These are phyloP conservation scores for Amyelois transitella DNA, from an alignment of 1,140 invertebrate genomes.

Conservation along the genomic window DNA sequence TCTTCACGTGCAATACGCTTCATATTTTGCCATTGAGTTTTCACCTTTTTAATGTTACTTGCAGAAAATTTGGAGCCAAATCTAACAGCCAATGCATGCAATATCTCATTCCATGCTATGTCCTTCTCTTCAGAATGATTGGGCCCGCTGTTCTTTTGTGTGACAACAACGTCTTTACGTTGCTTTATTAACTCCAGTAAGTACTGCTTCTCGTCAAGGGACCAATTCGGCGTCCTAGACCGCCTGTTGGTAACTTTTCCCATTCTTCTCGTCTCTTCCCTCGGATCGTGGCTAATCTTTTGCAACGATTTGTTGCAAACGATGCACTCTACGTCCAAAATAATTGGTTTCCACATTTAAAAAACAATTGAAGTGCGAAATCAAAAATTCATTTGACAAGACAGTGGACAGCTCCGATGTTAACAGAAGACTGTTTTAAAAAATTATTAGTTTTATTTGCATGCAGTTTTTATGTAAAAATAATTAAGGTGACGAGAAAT, in stretches of 20 bases:
- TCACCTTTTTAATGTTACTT: constrained; percentile 63
- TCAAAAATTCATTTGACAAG: constrained; percentile 34
- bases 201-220: constrained; percentile 57
- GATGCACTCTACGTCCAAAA: constrained; percentile 68
- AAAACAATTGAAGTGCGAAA: constrained; percentile 50
- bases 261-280: constrained; percentile 38
- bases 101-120: constrained; percentile 64
- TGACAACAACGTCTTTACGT: constrained; percentile 54
- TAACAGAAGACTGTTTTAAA: constrained; percentile 45
- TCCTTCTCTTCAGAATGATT: constrained; percentile 61
- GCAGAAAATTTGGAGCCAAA: constrained; percentile 58
- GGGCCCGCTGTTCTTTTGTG: constrained; percentile 52
- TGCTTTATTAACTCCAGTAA: constrained; percentile 61
- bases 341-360: constrained; percentile 66
- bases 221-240: constrained; percentile 64
- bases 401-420: constrained; percentile 24
- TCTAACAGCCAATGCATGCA: constrained; percentile 39
- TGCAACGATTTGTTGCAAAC: constrained; percentile 71
- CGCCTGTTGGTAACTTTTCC: constrained; percentile 47
- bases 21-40: constrained; percentile 71
- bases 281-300: constrained; percentile 59
- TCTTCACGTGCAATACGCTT: constrained; percentile 65
- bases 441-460: constrained; percentile 40
- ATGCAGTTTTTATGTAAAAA: constrained; percentile 38
- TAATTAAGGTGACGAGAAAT: no score